Conservation (phyloP, 1,140 invertebrate species). For the Solenopsis invicta region DNA sequence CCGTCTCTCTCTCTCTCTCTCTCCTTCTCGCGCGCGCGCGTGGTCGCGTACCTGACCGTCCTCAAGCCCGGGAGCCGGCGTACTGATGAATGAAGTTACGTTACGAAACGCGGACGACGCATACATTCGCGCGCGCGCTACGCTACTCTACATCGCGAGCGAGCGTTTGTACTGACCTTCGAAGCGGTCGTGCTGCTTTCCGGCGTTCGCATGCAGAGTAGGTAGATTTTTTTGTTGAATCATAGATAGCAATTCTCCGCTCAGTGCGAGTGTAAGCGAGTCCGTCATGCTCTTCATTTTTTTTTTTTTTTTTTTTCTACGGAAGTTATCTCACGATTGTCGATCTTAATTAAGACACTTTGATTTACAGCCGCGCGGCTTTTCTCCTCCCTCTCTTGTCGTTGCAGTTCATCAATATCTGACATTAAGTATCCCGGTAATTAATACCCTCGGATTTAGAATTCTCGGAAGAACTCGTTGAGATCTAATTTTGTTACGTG, state of each 20-base stretch:
- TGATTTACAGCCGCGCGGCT: background rate
- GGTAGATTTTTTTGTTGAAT: slow-evolving; percentile 26
- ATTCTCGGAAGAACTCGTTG: background rate
- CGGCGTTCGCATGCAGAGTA: slow-evolving; percentile 17
- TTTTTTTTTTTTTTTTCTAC: slow-evolving; percentile 1
- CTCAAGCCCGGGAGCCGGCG: slow-evolving; percentile 48
- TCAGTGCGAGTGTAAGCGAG: slow-evolving; percentile 5
- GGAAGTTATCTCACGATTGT: background rate
- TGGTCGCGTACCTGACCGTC: slow-evolving; percentile 59
- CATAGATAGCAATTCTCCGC: slow-evolving; percentile 17
- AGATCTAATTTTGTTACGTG: slow-evolving; percentile 12
- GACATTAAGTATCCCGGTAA: slow-evolving; percentile 17
- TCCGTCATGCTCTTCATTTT: background rate
- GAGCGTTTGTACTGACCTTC: slow-evolving; percentile 46
- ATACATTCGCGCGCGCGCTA: background rate
- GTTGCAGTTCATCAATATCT: background rate
- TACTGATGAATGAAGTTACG: slow-evolving; percentile 60
- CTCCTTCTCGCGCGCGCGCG: background rate
- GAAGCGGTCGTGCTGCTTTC: slow-evolving; percentile 38
- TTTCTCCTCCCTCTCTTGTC: background rate
- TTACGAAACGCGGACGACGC: slow-evolving; percentile 56
- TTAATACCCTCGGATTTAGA: background rate
- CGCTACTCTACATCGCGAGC: slow-evolving; percentile 11
- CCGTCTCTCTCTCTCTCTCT: background rate
- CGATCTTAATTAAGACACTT: slow-evolving; percentile 5